Evolutionary conservation across 1,140 invertebrate species (phyloP), one percentile per base, ranked within the genome.

Genomic region (Caerostris darwini): DNA sequence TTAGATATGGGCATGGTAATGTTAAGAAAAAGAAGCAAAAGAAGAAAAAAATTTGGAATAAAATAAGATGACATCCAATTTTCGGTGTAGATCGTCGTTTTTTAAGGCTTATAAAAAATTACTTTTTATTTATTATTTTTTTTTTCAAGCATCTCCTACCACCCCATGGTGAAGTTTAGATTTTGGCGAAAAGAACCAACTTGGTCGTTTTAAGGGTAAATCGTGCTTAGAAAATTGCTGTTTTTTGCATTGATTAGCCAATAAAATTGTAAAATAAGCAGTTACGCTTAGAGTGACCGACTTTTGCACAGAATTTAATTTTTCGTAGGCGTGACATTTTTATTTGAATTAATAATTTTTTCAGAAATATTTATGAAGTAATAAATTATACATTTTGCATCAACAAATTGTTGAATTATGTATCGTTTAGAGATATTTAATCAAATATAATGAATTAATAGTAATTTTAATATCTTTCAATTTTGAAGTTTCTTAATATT

Each of bases 21-120:
- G 53, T 57, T 57, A 88, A 34, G 19, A 57, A 14, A 5, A 3
- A 54, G 10, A 67, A 50, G 34, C 3, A 50, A 53, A 57, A 5
- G 7, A 17, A 85, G n/a, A 50, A 57, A 50, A 77, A 7, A 7
- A 53, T 3, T 34, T 34, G 34, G 34, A 34, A 77, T 34, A 77
- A 57, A 83, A 56, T 57, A 14, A 64, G 59, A 8, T 50, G 88
- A 58, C 69, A 59, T 77, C 88, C 88, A 90, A 90, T 90, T 90
- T 90, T 87, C 85, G 58, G 7, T 54, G 56, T 61, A 87, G 14
- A 58, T 8, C 59, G 12, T 87, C 58, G 34, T 87, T 87, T 87
- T 87, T 50, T 56, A 53, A 57, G 34, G 34, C 58, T 87, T 57
- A 61, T 87, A 87, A 87, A 64, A 90, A 90, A 71, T 6, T 7